These are phyloP conservation scores for Gerris buenoi DNA, from an alignment of 1,140 invertebrate species.

Conservation along the genomic window DNA sequence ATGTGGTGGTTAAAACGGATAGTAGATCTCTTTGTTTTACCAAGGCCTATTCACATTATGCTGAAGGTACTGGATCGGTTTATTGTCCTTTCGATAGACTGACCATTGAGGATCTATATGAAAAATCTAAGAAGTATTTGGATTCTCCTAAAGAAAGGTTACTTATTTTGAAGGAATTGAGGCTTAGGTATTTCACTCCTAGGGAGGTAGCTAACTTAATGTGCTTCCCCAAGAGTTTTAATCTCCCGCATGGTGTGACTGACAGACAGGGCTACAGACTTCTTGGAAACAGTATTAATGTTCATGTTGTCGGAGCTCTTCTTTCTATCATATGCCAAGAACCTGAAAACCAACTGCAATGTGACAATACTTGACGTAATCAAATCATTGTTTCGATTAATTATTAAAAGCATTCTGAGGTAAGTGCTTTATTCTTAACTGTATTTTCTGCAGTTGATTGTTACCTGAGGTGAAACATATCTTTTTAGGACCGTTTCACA, in stretches of 20 bases:
- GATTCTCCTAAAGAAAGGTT: slow-evolving; percentile 32
- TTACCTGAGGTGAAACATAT: too few relatives aligned
- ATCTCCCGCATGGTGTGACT: slow-evolving; percentile 52
- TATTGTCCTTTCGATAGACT: slow-evolving; percentile 28
- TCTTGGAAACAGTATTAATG: slow-evolving; percentile 83
- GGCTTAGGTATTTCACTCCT: slow-evolving; percentile 78
- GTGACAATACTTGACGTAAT: too few relatives aligned
- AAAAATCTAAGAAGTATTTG: slow-evolving; percentile 29
- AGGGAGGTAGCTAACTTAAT: slow-evolving; percentile 71
- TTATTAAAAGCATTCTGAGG: too few relatives aligned
- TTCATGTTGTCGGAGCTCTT: slow-evolving; percentile 52
- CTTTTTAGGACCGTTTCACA: too few relatives aligned
- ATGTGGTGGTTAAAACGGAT: slow-evolving; percentile 56
- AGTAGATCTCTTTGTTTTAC: slow-evolving; percentile 82
- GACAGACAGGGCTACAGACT: slow-evolving; percentile 61
- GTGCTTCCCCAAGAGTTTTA: slow-evolving; percentile 65
- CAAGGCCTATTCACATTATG: slow-evolving; percentile 75
- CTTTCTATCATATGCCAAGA: background rate
- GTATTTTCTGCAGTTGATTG: too few relatives aligned
- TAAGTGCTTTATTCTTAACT: too few relatives aligned
- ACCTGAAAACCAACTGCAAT: too few relatives aligned
- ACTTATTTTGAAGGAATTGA: slow-evolving; percentile 39
- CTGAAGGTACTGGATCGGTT: slow-evolving; percentile 79
- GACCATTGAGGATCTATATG: slow-evolving; percentile 24
- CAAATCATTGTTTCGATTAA: too few relatives aligned